Percentiles rank a stretch among this genome's conserved stretches.
Conservation (phyloP, 2,888 invertebrate species). For the Mesorhabditis sp. region DNA sequence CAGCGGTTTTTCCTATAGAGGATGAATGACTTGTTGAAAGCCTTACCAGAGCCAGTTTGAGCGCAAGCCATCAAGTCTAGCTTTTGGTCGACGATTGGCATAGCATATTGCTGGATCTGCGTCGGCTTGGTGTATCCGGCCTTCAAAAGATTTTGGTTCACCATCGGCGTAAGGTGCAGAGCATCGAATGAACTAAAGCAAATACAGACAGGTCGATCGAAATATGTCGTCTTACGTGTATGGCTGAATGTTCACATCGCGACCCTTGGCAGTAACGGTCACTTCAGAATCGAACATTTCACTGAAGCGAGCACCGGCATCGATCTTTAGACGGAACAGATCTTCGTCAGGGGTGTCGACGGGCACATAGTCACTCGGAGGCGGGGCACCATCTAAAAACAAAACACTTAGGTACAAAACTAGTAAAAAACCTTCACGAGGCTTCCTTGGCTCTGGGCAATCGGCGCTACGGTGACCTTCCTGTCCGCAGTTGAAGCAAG, state of each 20-base stretch:
- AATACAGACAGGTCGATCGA: constrained; percentile 12
- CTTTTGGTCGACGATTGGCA: constrained; percentile 73
- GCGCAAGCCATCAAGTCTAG: constrained; percentile 95
- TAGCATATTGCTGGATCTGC: constrained; percentile 86
- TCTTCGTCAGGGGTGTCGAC: background rate
- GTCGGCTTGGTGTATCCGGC: constrained; percentile 81
- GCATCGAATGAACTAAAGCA: constrained; percentile 67
- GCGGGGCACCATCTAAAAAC: constrained; percentile 6
- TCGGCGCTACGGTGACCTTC: constrained; percentile 3
- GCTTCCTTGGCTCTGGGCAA: constrained; percentile 7
- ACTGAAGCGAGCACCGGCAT: constrained; percentile 20
- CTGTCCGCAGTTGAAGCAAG: constrained; percentile 11
- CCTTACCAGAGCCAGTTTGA: constrained; percentile 96
- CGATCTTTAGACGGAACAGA: constrained; percentile 10
- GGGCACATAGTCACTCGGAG: constrained; percentile 9
- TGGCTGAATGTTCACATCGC: background rate
- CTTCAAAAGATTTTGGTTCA: constrained; percentile 75
- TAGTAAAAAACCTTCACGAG: background rate
- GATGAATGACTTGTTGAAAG: constrained; percentile 65
- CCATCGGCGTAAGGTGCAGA: constrained; percentile 69
- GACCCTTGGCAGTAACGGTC: constrained; percentile 17
- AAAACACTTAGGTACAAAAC: background rate
- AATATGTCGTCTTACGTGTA: constrained; percentile 8
- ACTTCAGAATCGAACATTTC: constrained; percentile 36
- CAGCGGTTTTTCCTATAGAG: constrained; percentile 17